These are phyloP conservation scores for Hucho hucho DNA, from an alignment of 2,113 vertebrate genomes.

Conservation along the genomic window DNA sequence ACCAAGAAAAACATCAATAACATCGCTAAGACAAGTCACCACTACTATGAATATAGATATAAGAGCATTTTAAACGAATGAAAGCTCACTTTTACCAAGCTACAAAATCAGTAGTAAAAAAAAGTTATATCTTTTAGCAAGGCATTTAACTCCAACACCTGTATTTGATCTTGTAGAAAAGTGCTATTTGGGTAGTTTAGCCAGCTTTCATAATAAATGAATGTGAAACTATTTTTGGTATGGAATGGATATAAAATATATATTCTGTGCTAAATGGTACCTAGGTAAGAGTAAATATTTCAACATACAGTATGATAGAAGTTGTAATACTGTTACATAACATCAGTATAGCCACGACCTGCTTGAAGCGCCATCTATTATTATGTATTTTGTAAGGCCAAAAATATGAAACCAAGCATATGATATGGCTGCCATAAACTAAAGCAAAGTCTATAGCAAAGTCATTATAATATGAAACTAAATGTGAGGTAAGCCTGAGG, in stretches of 20 bases:
- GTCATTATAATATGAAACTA: background rate
- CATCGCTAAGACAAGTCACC: conserved; percentile 16
- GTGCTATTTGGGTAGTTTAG: conserved; percentile 37
- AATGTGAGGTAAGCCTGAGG: background rate
- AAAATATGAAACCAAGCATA: conserved; percentile 26
- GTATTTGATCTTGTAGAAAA: conserved; percentile 29
- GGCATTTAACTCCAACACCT: conserved; percentile 3
- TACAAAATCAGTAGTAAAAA: conserved; percentile 6
- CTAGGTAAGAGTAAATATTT: conserved; percentile 28
- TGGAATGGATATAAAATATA: conserved; percentile 43
- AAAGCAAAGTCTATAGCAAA: conserved; percentile 14
- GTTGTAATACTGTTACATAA: conserved; percentile 43
- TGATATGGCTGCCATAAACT: conserved; percentile 18
- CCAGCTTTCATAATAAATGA: conserved; percentile 4
- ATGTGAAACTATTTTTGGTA: conserved; percentile 37
- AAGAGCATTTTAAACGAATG: conserved; percentile 20
- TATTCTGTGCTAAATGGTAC: conserved; percentile 33
- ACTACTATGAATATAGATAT: conserved; percentile 8
- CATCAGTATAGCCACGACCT: conserved; percentile 5
- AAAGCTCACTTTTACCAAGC: background rate
- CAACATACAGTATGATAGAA: conserved; percentile 31
- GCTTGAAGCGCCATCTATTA: conserved; percentile 33
- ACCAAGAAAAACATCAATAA: background rate
- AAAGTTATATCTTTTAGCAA: background rate
- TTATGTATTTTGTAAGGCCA: conserved; percentile 15